Evolutionary conservation across 2,797 vertebrate species (phyloP), one percentile per base, ranked within the genome.

Genomic region (Spheniscus humboldti): DNA sequence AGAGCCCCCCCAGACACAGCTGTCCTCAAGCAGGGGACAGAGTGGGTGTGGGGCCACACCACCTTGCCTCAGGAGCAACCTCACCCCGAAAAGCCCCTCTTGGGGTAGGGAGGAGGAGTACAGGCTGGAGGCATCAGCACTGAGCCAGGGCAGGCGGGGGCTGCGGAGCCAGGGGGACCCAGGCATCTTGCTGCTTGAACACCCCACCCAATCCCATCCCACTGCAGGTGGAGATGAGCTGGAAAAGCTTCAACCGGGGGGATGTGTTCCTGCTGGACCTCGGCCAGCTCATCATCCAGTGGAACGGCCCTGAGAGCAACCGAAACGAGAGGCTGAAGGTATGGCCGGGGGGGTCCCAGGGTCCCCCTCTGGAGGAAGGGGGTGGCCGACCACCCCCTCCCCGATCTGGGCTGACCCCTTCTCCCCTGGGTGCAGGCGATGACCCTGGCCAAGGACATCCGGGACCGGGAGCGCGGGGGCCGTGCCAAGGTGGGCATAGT

Each of bases 221-320:
- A 4, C 55, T 63, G n/a, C 75, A 99, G 99, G 99, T 99, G 91
- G 98, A 99, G 30, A 96, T 99, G 98, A 98, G 95, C 78, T 99
- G 99, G 99, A 98, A 91, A 37, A 99, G 98, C 95, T 99, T 99
- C 97, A 99, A 99, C 94, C 95, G 31, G 31, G 99, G 99, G 0
- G 99, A 99, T 0, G 99, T 99, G 39, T 99, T 99, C 97, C 97
- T 99, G 86, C 94, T 99, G 96, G 99, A 99, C 84, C 92, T 99
- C 25, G 99, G 99, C 11, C 99, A 98, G 64, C 95, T 99, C 48
- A 99, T 99, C 28, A 78, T 99, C 84, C 99, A 99, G 90, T 99
- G 99, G 99, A 99, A 99, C 0, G 99, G 99, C 13, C 98, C 99
- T 0, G 97, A 98, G 31, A 99, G 99, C 96, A 99, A 98, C 96